Base-by-base conservation (phyloP, 2,113 vertebrate genomes). In the Cnemophilus loriae region DNA sequence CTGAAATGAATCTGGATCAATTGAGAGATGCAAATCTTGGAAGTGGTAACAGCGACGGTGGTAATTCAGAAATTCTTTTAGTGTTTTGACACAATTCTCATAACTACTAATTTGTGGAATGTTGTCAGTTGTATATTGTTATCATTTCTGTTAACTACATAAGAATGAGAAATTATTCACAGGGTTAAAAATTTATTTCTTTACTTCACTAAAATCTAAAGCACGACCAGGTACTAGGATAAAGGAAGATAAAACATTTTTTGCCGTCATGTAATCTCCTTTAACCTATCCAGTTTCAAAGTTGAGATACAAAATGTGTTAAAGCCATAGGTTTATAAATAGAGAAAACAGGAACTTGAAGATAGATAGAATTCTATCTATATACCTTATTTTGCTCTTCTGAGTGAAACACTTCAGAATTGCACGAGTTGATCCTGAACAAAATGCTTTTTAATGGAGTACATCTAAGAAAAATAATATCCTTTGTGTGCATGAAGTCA, bases 21-120 rank as follows among this genome's bases (percentile, higher is more conserved):
- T 27, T 76, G 49, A 59, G 57, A 75, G 7, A 60, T 5, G 2
- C 2, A 85, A 76, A 56, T n/a, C 22, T 46, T 21, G 2, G 33
- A 79, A 49, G 3, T 32, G 2, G 13, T 30, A 30, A 56, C 24
- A 60, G 4, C 0, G 0, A 18, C 15, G 71, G 28, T 79, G 7
- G 4, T 33, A 76, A 23, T 39, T 26, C 3, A 57, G 16, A 3
- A 68, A 6, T 3, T n/a, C n/a, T 80, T 61, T 57, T 14, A 27
- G 7, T 76, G 2, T 44, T 82, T 71, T 79, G 44, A n/a, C 13
- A 53, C 5, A 42, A 77, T 69, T 86, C 18, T 16, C 11, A 8
- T 52, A 76, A 15, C 5, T 83, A 28, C 15, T 84, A 1, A 21
- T 67, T 46, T 93, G 10, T 49, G 12, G 9, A 77, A 44, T 46